Percentiles rank a stretch among this genome's conserved stretches.
phyloP scores from a whole-genome alignment of 2,888 invertebrate species.

The Tipula vernalis region DNA sequence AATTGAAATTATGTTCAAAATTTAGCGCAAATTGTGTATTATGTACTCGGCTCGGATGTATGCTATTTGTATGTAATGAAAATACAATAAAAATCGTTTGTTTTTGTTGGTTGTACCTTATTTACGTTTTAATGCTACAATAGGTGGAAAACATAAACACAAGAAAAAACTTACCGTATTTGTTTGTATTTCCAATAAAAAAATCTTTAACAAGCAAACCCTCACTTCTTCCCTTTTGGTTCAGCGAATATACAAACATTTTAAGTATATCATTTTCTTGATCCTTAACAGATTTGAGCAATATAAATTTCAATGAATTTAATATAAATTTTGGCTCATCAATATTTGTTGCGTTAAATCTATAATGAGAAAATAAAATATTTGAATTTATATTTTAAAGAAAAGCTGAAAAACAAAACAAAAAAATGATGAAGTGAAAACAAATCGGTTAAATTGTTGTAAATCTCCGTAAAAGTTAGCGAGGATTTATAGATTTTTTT shows the following conservation, averaged over 20 bases:
- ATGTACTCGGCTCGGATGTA: background rate
- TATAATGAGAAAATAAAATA: slow-evolving; percentile 8
- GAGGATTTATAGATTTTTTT: background rate
- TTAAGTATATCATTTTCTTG: slow-evolving; percentile 13
- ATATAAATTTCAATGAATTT: slow-evolving; percentile 12
- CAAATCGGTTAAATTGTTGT: background rate
- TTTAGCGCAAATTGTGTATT: background rate
- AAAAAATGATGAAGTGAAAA: background rate
- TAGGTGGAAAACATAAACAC: background rate
- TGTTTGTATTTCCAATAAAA: slow-evolving; percentile 14
- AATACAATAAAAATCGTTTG: background rate
- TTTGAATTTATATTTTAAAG: background rate
- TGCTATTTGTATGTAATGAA: background rate
- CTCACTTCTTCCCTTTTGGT: slow-evolving; percentile 15
- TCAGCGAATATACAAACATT: slow-evolving; percentile 13
- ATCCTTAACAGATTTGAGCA: slow-evolving; percentile 9
- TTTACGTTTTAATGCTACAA: background rate
- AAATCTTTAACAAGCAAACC: slow-evolving; percentile 13
- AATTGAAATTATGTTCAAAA: background rate
- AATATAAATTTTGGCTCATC: slow-evolving; percentile 13
- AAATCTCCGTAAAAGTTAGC: slow-evolving; percentile 5
- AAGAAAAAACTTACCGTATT: slow-evolving; percentile 5
- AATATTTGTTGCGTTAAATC: slow-evolving; percentile 13
- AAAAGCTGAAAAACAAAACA: background rate
- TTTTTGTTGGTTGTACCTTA: background rate